Base-by-base conservation (phyloP, 2,113 vertebrate genomes). In the Oxygymnocypris stewartii region DNA sequence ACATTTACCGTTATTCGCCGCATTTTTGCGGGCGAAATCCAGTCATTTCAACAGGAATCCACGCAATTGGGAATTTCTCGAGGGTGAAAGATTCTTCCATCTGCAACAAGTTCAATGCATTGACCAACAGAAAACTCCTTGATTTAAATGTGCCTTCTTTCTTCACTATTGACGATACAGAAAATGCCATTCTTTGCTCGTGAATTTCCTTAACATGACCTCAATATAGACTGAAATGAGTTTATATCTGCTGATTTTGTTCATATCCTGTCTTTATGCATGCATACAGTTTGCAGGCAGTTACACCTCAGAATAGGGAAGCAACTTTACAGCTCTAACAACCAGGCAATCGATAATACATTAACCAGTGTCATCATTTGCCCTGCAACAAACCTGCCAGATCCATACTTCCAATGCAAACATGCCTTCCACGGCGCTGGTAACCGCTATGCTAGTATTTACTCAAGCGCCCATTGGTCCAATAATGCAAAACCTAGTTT, bases 371-470 rank as follows among this genome's bases (percentile, higher is more conserved):
- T 42, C 69, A 84, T 84, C 82, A 57, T 84, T 12, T 73, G 69
- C 47, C 47, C 67, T 28, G 82, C 23, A 57, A 25, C 82, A 42
- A 42, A 74, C 82, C 82, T 84, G 69, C 20, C 82, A 84, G 49
- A 84, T 84, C 82, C 67, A 84, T 84, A 74, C 82, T n/a, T 35
- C 47, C 82, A 84, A 73, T 59, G 47, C 67, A 73, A 84, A 84
- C 82, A 74, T 69, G 4, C 20, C 65, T 23, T 59, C 20, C 11
- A 2, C 4, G 6, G 61, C 25, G 57, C 79, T 61, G 13, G 6
- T 42, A 65, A 63, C 59, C 3, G 79, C 40, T 51, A 23, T 10
- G 81, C 16, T 71, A n/a, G 63, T 67, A 51, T 69, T 49, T 51
- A 51, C 63, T 23, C 63, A 71, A 49, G 16, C 18, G 18, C 0